A percentile compares a stretch with the other conserved stretches of the same genome.
phyloP scores from a whole-genome alignment of 2,888 invertebrate genomes.

The Opisthograptis luteolata region DNA sequence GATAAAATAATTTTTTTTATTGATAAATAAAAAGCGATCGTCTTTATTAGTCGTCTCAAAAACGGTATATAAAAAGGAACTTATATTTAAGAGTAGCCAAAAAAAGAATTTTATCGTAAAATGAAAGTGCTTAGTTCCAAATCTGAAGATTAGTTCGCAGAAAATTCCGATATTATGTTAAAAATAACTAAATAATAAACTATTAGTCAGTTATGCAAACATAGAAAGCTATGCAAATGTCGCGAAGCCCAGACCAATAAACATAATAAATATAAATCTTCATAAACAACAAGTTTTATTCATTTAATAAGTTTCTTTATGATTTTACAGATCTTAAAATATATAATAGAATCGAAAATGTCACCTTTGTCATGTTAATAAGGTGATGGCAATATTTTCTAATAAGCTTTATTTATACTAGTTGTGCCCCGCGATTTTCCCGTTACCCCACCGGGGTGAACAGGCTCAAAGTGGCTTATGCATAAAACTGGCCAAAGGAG shows the following conservation, averaged over 20 bases:
- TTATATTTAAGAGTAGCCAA: no score
- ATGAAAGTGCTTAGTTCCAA: no score
- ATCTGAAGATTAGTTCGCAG: no score
- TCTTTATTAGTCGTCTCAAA: no score
- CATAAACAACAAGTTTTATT: conserved; percentile 18
- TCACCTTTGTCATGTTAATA: conserved; percentile 13
- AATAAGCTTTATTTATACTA: conserved; percentile 3
- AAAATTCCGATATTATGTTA: conserved; percentile 4
- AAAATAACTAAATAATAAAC: conserved; percentile 8
- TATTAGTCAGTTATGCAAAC: conserved; percentile 26
- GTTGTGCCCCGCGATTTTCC: no score
- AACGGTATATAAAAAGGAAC: no score
- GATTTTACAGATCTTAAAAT: conserved; percentile 12
- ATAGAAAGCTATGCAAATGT: conserved; percentile 34
- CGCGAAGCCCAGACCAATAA: conserved; percentile 17
- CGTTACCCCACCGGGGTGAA: no score
- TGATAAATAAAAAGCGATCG: no score
- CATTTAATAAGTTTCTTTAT: conserved; percentile 28
- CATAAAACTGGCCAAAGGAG: no score
- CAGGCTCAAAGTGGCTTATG: no score
- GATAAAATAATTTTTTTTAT: no score
- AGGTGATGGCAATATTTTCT: conserved; percentile 12
- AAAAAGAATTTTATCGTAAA: no score
- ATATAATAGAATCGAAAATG: conserved; percentile 19
- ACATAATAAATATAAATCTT: conserved; percentile 34